These are phyloP conservation scores for Rhingia rostrata DNA, from an alignment of 2,888 invertebrate species.

Conservation along the genomic window DNA sequence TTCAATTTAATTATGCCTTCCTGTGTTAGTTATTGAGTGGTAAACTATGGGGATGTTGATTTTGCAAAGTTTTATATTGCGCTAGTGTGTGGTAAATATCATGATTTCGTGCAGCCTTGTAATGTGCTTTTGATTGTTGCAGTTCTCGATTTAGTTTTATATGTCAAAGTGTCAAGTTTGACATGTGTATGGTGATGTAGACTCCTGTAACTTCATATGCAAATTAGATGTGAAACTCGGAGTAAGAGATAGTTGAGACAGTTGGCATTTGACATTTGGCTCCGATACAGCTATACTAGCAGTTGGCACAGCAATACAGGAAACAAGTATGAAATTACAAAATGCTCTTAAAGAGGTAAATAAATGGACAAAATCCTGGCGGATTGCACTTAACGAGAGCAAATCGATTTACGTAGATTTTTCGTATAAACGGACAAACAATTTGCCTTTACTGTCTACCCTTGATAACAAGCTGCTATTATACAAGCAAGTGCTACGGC, in stretches of 20 bases:
- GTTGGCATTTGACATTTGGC: too few species aligned
- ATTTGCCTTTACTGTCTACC: too few species aligned
- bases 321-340: too few species aligned
- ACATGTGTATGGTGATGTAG: conserved; percentile 1
- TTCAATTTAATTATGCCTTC: conserved; percentile 15
- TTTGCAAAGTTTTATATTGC: not conserved
- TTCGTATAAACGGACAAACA: too few species aligned
- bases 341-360: too few species aligned
- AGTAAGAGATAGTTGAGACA: not conserved
- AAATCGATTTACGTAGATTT: too few species aligned
- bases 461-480: too few species aligned
- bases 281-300: too few species aligned
- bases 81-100: not conserved
- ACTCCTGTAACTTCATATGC: not conserved
- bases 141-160: conserved; percentile 21
- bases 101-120: conserved; percentile 31
- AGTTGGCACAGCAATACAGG: too few species aligned
- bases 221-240: conserved; percentile 2
- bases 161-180: conserved; percentile 41
- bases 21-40: conserved; percentile 1
- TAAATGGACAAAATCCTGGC: too few species aligned
- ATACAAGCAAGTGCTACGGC: too few species aligned
- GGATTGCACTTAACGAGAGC: too few species aligned
- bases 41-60: not conserved
- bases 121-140: conserved; percentile 4